Evolutionary conservation across 2,797 vertebrate species (phyloP).

Genomic region (Pseudochirops cupreus): DNA sequence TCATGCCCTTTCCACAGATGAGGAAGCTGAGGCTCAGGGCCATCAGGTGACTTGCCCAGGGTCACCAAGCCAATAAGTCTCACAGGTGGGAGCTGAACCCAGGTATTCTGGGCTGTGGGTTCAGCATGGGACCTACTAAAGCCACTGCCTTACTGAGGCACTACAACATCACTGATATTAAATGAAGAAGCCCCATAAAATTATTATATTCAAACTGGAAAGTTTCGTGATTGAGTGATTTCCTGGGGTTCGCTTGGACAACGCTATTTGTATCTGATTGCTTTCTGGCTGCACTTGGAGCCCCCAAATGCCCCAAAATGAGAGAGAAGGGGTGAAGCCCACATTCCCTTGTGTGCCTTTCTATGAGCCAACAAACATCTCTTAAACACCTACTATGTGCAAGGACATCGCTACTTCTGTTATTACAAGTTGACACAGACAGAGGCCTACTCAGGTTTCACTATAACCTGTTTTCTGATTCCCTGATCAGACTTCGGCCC

Average conservation of each 20-base stretch:
- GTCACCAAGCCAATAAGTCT: slow-evolving; percentile 2
- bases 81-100: slow-evolving; percentile 33
- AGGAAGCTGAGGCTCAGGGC: slow-evolving; percentile 48
- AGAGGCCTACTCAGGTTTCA: slow-evolving; percentile 48
- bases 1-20: neutral
- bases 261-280: slow-evolving; percentile 43
- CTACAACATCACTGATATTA: neutral
- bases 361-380: neutral
- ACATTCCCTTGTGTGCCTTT: neutral
- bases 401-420: neutral
- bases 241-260: slow-evolving; percentile 46
- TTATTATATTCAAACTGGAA: slow-evolving; percentile 45
- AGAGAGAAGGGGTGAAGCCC: slow-evolving; percentile 18
- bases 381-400: neutral
- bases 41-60: neutral
- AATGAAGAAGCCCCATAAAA: neutral
- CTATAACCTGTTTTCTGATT: slow-evolving; percentile 36
- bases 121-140: slow-evolving; percentile 36
- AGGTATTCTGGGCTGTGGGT: neutral
- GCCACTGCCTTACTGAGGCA: slow-evolving; percentile 33
- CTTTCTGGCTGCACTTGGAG: neutral
- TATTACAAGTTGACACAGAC: slow-evolving; percentile 34
- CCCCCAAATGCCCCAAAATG: slow-evolving; percentile 22
- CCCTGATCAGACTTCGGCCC: slow-evolving; percentile 28
- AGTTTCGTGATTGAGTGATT: slow-evolving; percentile 38